A percentile compares a stretch with the other conserved stretches of the same genome.
Evolutionary conservation across 2,888 invertebrate genomes (phyloP).

Genomic region (Pristionchus maxplancki): DNA sequence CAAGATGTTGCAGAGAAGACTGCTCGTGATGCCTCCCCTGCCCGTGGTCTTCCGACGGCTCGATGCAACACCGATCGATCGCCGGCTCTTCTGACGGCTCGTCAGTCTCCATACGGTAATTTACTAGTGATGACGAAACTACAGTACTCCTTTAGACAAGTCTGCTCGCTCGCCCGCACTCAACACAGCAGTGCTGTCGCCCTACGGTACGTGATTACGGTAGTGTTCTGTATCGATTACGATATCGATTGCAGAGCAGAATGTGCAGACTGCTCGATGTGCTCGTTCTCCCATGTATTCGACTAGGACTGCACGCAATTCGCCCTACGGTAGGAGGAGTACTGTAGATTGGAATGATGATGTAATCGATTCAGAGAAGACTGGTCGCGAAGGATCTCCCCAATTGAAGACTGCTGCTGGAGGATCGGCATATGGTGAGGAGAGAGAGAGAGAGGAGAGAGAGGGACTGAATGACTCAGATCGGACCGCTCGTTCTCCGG

Average conservation of each 20-base stretch:
- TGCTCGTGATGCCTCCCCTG: neutral
- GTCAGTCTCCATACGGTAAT: slow-evolving; percentile 26
- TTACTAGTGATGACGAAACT: neutral
- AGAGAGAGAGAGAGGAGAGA: neutral
- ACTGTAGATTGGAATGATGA: neutral
- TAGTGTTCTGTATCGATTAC: neutral
- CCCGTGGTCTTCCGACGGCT: neutral
- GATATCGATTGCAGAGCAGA: neutral
- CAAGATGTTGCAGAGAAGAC: neutral
- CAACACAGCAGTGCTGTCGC: neutral
- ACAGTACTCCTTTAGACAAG: neutral
- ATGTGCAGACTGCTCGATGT: neutral
- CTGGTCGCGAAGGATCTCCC: neutral
- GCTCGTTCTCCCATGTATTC: neutral
- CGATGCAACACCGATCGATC: neutral
- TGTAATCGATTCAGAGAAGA: neutral
- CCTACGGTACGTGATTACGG: slow-evolving; percentile 15
- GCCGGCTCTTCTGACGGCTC: neutral
- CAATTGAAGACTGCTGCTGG: too few species aligned
- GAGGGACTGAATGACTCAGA: neutral
- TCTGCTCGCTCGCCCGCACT: slow-evolving; percentile 30
- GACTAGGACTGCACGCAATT: neutral
- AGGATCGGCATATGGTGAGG: too few species aligned
- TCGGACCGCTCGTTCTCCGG: neutral
- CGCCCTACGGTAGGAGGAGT: neutral